Evolutionary conservation across 1,140 invertebrate genomes (phyloP), one percentile per base, ranked within the genome.

Genomic region (Drosophila repleta): DNA sequence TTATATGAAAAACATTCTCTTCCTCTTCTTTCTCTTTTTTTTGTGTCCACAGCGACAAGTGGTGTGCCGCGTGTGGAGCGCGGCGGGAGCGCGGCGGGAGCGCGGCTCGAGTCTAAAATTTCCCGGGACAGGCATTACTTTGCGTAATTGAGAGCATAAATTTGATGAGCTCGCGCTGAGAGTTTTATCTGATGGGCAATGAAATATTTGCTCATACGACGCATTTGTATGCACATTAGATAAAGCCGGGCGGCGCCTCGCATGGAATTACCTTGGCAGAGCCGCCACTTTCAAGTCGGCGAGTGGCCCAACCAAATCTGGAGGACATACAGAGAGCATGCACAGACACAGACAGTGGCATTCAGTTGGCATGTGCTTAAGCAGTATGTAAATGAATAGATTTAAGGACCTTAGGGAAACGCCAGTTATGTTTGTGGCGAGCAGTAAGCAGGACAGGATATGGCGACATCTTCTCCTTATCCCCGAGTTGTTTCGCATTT

Each of bases 91-190:
- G 18, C 8, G 17, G 46, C 21, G 11, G 5, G 46, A 1, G 13
- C 3, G 3, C 5, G 5, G 11, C 32, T 11, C 3, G 3, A 6
- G 5, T 35, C 32, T 11, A 13, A 13, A 41, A 66, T 60, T 29
- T 66, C 72, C 69, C 67, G 18, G 48, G 60, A 43, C 63, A 72
- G 45, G 62, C 51, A 79, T 79, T 67, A 77, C 71, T 76, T 79
- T 72, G 55, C 32, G 76, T 79, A 79, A 76, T 79, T 76, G 62
- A 68, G 68, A 76, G 58, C 57, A 73, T 79, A 73, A 76, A 76
- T 68, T 76, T 76, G 62, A 74, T 70, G 65, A 65, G 61, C 55
- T 39, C 62, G 51, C 56, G 58, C 43, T 18, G 29, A 35, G 60
- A 51, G 61, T 35, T 60, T 41, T 76, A 58, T 67, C 69, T 45